A percentile compares a stretch with the other conserved stretches of the same genome.
Evolutionary conservation across 2,888 invertebrate species (phyloP).

Genomic region (Zele albiditarsus): DNA sequence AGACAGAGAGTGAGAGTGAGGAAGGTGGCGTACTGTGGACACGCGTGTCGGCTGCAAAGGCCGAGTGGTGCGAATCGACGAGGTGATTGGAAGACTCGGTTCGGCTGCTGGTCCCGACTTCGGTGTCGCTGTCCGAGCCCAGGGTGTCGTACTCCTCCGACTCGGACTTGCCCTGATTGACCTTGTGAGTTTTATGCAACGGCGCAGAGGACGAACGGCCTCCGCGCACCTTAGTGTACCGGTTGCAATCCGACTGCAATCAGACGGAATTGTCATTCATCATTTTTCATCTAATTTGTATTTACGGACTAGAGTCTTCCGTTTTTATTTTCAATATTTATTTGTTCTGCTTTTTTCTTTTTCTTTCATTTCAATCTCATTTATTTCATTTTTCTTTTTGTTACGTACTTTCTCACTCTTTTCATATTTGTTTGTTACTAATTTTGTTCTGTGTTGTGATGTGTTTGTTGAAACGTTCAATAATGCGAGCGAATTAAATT

Average conservation of each 20-base stretch:
- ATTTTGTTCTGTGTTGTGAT: constrained; percentile 25
- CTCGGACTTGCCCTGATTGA: constrained; percentile 87
- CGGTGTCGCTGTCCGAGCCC: constrained; percentile 76
- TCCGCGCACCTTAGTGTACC: constrained; percentile 73
- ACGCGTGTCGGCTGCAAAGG: constrained; percentile 71
- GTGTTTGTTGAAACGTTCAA: constrained; percentile 20
- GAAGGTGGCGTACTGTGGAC: constrained; percentile 70
- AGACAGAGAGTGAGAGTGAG: constrained; percentile 40
- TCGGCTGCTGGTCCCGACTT: constrained; percentile 73
- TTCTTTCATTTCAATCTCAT: not conserved
- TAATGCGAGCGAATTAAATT: constrained; percentile 46
- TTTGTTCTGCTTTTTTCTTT: constrained; percentile 20
- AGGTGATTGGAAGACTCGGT: constrained; percentile 74
- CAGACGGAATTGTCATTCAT: constrained; percentile 67
- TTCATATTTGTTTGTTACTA: constrained; percentile 12
- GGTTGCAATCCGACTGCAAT: constrained; percentile 74
- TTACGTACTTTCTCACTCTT: constrained; percentile 28
- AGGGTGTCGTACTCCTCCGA: constrained; percentile 77
- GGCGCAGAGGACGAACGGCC: constrained; percentile 72
- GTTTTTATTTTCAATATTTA: constrained; percentile 23
- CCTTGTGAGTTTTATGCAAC: constrained; percentile 76
- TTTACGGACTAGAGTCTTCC: constrained; percentile 8
- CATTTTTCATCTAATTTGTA: constrained; percentile 38
- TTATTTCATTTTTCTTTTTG: not conserved
- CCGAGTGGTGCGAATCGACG: constrained; percentile 72